Evolutionary conservation across 1,140 invertebrate genomes (phyloP), one percentile per base, ranked within the genome.

Genomic region (Lucilia cuprina): DNA sequence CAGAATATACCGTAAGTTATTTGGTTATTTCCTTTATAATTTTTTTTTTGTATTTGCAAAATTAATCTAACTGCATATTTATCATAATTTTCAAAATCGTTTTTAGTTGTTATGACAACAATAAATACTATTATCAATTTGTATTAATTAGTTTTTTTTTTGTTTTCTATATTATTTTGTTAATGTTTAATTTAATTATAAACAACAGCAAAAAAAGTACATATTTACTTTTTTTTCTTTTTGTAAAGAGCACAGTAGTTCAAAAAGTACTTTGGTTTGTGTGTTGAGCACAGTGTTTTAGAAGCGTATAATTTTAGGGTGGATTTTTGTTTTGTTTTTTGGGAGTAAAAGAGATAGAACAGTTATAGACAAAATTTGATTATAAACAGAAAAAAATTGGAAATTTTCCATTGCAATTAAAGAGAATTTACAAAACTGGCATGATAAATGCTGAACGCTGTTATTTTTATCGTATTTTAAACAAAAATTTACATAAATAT

Each of bases 1-100:
- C 88, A 21, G 88, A 89, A 86, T 90, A 90, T 83, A 90, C 88
- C 84, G 89, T 90, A 90, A 90, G 89, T 90, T 89, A 74, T 41
- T 7, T 25, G 35, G 0, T 75, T 25, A 5, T 34, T 13, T 77
- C 14, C 4, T n/a, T 41, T 8, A 77, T 14, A 41, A n/a, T 14
- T 10, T 9, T 75, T 35, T 14, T 77, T 77, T 77, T 41, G 13
- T 34, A 77, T 34, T 41, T 55, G 50, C 17, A 17, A 55, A 55
- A 5, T 14, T 13, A 55, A 13, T 55, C 17, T 12, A 13, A n/a
- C 10, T 55, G 17, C 13, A 12, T 55, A 55, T 41, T 41, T 41
- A 41, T 41, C 41, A 41, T 41, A 41, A 41, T 75, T 75, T 75
- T 34, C 30, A 25, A 34, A 77, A 17, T 30, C 74, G 34, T 41